Base-by-base conservation (phyloP, 2,888 invertebrate genomes). In the Oegoconia quadripuncta region DNA sequence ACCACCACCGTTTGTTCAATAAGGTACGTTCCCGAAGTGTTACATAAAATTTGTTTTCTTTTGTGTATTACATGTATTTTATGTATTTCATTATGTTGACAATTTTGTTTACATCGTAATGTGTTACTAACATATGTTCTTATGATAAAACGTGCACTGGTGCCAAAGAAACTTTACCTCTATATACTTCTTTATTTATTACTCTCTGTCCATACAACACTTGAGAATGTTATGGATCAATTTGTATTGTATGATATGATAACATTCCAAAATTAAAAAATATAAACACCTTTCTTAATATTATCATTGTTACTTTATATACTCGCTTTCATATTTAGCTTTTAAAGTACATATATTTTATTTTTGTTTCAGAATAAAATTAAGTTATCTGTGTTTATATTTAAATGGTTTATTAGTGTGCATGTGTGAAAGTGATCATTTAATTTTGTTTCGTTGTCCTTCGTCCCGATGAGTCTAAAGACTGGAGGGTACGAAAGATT, bases 1-100 rank as follows among this genome's bases (percentile, higher is more conserved):
- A 76, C 84, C 80, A 77, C 78, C 83, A 79, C 80, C 84, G 83
- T 84, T 79, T 78, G 80, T 81, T 78, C 58, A 59, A 68, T 70
- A 80, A 87, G 87, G 87, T 87, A 87, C 84, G 87, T 86, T 74
- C 64, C 71, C 76, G 66, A 71, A 67, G 75, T 77, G 76, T 82
- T 37, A 31, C 31, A 36, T 37, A 25, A 30, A 9, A 25, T 15
- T 28, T 82, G 64, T 66, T 64, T 72, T 81, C 79, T 81, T 36
- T 18, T 65, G 61, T 68, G 63, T 65, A 59, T 59, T 59, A 51
- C 48, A 50, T 63, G 53, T 63, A 62, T 64, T 52, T 79, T 82
- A 79, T 83, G 80, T 79, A 78, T 75, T 74, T 66, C 61, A 66
- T 72, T 69, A 68, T 69, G 61, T 73, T 74, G 55, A 59, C 55